Conservation (phyloP, 2,113 vertebrate species). For the Urocitellus parryii region DNA sequence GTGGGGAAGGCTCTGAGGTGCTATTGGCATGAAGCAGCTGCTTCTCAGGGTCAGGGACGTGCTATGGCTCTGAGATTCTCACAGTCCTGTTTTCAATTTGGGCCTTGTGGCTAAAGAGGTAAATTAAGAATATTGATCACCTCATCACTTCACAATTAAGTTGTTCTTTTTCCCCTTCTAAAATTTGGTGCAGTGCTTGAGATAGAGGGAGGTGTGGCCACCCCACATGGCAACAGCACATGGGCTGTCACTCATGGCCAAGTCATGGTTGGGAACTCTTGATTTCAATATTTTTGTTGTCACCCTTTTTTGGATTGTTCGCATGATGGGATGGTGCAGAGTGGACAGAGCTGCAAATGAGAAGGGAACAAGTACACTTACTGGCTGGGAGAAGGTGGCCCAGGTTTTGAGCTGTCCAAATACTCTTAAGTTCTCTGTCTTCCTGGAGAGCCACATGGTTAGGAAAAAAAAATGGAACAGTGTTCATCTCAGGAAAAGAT, state of each 20-base stretch:
- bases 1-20: neutral
- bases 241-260: neutral
- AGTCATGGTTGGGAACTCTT: neutral
- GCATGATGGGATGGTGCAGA: neutral
- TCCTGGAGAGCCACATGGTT: neutral
- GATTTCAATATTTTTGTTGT: neutral
- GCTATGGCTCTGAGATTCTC: neutral
- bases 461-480: neutral
- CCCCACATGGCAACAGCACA: neutral
- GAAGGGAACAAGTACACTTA: neutral
- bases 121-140: slow-evolving; percentile 68
- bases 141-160: slow-evolving; percentile 36
- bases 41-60: neutral
- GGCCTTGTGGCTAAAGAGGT: slow-evolving; percentile 48
- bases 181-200: neutral
- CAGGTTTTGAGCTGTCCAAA: neutral
- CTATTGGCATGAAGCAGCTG: neutral
- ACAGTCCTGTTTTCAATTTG: slow-evolving; percentile 55
- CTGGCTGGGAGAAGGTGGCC: neutral
- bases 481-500: neutral
- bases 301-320: neutral
- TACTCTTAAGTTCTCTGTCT: neutral
- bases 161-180: slow-evolving; percentile 46
- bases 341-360: neutral
- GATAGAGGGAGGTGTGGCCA: fast-evolving